A percentile compares a stretch with the other conserved stretches of the same genome.
These are phyloP conservation scores for Palaemon carinicauda DNA, from an alignment of 1,140 invertebrate species.

Conservation along the genomic window DNA sequence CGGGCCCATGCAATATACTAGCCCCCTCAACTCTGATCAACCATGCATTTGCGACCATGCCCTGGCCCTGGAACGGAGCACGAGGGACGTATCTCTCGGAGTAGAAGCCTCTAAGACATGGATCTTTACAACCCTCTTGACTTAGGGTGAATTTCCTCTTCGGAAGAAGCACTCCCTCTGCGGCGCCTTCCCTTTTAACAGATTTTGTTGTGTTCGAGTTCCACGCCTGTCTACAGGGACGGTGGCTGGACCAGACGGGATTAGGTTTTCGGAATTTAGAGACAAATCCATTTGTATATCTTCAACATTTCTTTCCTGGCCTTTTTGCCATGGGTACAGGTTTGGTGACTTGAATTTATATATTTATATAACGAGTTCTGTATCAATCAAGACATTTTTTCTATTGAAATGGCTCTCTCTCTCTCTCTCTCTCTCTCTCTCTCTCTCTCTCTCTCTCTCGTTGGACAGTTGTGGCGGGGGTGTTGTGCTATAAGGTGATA, in stretches of 20 bases:
- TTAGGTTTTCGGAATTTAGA: constrained; percentile 39
- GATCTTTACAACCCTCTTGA: background rate
- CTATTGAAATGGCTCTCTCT: too few species aligned
- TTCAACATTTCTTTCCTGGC: too few species aligned
- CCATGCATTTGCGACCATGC: constrained; percentile 36
- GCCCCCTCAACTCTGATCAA: constrained; percentile 17
- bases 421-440: too few species aligned
- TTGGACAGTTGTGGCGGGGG: too few species aligned
- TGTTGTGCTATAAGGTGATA: too few species aligned
- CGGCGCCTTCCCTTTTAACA: background rate
- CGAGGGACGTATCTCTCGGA: background rate
- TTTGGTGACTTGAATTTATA: too few species aligned
- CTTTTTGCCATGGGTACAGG: too few species aligned
- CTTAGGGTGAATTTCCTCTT: background rate
- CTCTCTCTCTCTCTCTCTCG: too few species aligned
- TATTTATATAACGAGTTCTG: too few species aligned
- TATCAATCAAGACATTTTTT: too few species aligned
- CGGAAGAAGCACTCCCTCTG: too few species aligned
- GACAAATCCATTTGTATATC: constrained; percentile 29
- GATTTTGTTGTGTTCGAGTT: constrained; percentile 45
- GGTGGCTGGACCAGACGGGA: constrained; percentile 29
- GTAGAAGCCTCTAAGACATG: background rate
- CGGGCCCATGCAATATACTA: background rate
- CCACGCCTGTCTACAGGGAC: constrained; percentile 41
- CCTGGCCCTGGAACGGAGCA: background rate